phyloP scores from a whole-genome alignment of 2,113 vertebrate species.

The Ctenomys sociabilis region DNA sequence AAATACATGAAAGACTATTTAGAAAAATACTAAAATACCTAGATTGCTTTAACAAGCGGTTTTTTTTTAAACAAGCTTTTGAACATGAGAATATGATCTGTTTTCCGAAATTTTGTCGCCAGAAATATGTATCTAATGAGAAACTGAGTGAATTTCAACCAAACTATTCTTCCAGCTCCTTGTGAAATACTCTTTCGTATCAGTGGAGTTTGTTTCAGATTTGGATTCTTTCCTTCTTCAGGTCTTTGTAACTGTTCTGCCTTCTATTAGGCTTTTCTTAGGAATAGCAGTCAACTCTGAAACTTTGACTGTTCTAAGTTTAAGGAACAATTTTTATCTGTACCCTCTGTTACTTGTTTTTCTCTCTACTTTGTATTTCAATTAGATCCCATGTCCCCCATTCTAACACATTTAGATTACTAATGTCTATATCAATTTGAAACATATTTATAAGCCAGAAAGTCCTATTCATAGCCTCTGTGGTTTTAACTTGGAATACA shows the following conservation, averaged over 20 bases:
- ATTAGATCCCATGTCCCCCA: background rate
- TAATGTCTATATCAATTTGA: background rate
- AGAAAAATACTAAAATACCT: background rate
- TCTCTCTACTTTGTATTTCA: background rate
- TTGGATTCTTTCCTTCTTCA: background rate
- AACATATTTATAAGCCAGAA: background rate
- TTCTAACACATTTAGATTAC: background rate
- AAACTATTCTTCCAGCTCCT: background rate
- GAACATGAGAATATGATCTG: background rate
- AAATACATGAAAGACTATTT: background rate
- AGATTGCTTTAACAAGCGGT: slow-evolving; percentile 11
- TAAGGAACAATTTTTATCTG: background rate
- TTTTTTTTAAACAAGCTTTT: slow-evolving; percentile 36
- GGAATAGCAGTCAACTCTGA: background rate
- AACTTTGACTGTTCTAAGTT: background rate
- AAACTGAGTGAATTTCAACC: background rate
- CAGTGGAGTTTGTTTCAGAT: background rate
- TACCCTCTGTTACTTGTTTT: background rate
- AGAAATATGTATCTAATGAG: background rate
- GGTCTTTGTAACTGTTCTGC: background rate
- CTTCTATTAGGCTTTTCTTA: background rate
- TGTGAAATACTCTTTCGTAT: background rate
- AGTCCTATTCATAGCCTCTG: background rate
- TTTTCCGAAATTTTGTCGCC: background rate
- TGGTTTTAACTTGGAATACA: background rate